Evolutionary conservation across 2,888 invertebrate species (phyloP), one percentile per base, ranked within the genome.

Genomic region (Lagria hirta): DNA sequence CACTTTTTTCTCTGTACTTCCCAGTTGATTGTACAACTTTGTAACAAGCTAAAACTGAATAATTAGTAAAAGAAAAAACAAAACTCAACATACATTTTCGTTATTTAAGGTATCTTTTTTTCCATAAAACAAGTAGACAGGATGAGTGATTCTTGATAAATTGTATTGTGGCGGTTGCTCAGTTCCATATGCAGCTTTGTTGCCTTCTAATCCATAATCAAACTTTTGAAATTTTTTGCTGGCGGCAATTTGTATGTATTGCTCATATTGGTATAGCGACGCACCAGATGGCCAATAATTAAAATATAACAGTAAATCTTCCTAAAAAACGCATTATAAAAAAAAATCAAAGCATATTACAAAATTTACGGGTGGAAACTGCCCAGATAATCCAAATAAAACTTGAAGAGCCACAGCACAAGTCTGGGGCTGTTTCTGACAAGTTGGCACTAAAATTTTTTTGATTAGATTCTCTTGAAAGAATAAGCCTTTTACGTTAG

Each of bases 11-110:
- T n/a, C n/a, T n/a, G n/a, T n/a, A n/a, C n/a, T n/a, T n/a, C n/a
- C n/a, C n/a, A n/a, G n/a, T n/a, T n/a, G n/a, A n/a, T n/a, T n/a
- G n/a, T n/a, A n/a, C n/a, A n/a, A n/a, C n/a, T n/a, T n/a, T n/a
- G n/a, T n/a, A n/a, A n/a, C n/a, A n/a, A n/a, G n/a, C n/a, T n/a
- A 6, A 35, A 4, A 33, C n/a, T n/a, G n/a, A n/a, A n/a, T n/a
- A n/a, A n/a, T n/a, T n/a, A n/a, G n/a, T 28, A 10, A 37, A 15
- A 5, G 4, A 5, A n/a, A n/a, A n/a, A 15, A 5, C 6, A 5
- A n/a, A n/a, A n/a, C n/a, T n/a, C n/a, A n/a, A n/a, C n/a, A n/a
- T 6, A 41, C 41, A 17, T 32, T 17, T 24, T 41, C 14, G 4
- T 23, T 32, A 20, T 24, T 33, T n/a, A 41, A 33, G 14, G 14